Evolutionary conservation across 64 coral and sea anemone genomes (phyloP), one percentile per base, ranked within the genome.

Genomic region (Dendrophyllia cribrosa): DNA sequence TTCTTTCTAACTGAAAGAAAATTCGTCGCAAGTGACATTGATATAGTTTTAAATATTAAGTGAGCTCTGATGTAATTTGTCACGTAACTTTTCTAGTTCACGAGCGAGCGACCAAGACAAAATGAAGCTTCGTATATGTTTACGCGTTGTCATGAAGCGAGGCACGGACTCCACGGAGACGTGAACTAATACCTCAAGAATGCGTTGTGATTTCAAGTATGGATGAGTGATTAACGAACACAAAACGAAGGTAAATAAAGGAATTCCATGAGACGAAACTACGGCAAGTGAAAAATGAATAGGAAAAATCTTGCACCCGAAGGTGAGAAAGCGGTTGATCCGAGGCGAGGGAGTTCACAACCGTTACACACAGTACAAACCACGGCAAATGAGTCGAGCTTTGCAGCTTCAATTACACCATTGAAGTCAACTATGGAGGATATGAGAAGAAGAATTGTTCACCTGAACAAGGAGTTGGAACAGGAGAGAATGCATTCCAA

Each of bases 401-500:
- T 26, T 14, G 82, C 58, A 9, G 80, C 45, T 4, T 43, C 25
- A 79, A 79, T 60, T 79, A 9, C 23, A 23, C 21, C 46, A 26
- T 72, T 25, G 5, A 85, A 85, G 53, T 66, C 72, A 43, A 70
- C 21, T 52, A 58, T 86, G 59, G 91, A 93, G 7, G 96, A 95
- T 56, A 83, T 98, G 59, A 86, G 90, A 93, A 77, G 91, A 84
- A 95, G 91, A 53, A 90, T 95, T 87, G 90, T 93, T 69, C 87
- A 95, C 17, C 86, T 98, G 20, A 89, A 95, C 52, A 98, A 95
- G 34, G 96, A 98, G 51, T 75, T 98, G 76, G 93, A 95, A 44
- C 70, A 93, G 22, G 96, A 98, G 68, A 89, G 91, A 88, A 34
- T 77, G 46, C 78, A 90, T 17, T 77, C 79, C 1, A 95, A 96